Percentiles rank a stretch among this genome's conserved stretches.
Evolutionary conservation across 2,797 vertebrate genomes (phyloP).

Genomic region (Rhadinocentrus ornatus): DNA sequence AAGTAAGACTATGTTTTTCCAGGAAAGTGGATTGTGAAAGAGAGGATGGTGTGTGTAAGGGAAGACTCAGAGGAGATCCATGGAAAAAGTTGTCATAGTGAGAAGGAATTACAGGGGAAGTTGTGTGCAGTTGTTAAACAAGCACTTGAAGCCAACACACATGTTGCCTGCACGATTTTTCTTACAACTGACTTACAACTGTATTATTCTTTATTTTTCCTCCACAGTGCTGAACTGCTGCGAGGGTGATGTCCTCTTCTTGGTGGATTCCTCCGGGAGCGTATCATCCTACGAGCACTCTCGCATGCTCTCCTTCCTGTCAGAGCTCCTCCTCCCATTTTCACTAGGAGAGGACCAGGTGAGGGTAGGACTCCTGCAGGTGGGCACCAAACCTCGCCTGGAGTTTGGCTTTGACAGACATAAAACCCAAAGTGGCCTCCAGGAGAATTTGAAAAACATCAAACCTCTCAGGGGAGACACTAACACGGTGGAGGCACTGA

Average conservation of each 20-base stretch:
- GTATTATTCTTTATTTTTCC: conserved; percentile 6
- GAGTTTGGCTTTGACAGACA: conserved; percentile 89
- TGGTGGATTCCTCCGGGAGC: conserved; percentile 95
- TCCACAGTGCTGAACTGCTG: conserved; percentile 82
- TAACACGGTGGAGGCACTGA: conserved; percentile 90
- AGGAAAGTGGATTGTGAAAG: conserved; percentile 39
- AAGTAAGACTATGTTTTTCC: conserved; percentile 51
- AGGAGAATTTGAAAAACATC: conserved; percentile 80
- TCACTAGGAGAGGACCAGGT: conserved; percentile 87
- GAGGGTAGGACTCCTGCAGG: conserved; percentile 89
- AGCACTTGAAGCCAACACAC: not conserved
- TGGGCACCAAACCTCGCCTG: conserved; percentile 86
- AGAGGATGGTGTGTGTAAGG: conserved; percentile 34
- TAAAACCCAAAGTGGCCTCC: conserved; percentile 68
- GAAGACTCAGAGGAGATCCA: conserved; percentile 5
- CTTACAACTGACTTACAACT: not conserved
- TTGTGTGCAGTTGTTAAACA: not conserved
- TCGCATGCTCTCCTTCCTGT: conserved; percentile 89
- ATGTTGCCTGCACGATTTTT: not conserved
- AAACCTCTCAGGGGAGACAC: conserved; percentile 91
- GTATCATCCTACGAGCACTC: conserved; percentile 93
- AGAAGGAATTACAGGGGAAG: conserved; percentile 28
- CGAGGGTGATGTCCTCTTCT: conserved; percentile 91
- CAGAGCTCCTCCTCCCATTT: conserved; percentile 88
- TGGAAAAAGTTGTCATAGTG: conserved; percentile 50